Base-by-base conservation (phyloP, 1,140 invertebrate species). In the Helicoverpa armigera region DNA sequence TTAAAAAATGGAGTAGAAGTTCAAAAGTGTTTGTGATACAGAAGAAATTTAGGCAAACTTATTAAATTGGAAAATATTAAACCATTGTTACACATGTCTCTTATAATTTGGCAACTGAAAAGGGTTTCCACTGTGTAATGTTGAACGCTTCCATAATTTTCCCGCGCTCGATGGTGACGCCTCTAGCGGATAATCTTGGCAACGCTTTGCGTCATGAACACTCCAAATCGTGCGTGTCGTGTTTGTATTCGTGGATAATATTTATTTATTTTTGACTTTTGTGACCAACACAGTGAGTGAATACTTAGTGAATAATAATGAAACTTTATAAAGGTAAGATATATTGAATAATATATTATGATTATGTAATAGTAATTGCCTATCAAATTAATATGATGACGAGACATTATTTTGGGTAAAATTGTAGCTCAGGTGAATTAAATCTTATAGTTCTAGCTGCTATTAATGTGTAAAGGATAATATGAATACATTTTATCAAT, bases 351-450 rank as follows among this genome's bases (percentile, higher is more conserved):
- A 77, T 74, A 54, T 70, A 80, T 82, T 82, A 78, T 79, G 81
- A 82, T 93, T 93, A 93, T 92, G 86, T 93, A 93, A 93, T 86
- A 78, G 61, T 67, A 85, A 85, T 75, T 69, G 48, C 78, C 43
- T 74, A 50, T 31, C 56, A 87, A 76, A 61, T 79, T 73, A 61
- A 79, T 58, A 74, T 84, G 83, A 83, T 86, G 79, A 88, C 79
- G 78, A 85, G 72, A 69, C 74, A 77, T 51, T 43, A 53, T 35
- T 77, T 9, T 65, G 10, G n/a, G 14, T 11, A 77, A 53, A 65
- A 53, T 18, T 3, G 18, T 23, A 12, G 5, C 56, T 54, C 18
- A 56, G 48, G 23, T 35, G 29, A 23, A 48, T 13, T 56, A 56
- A 16, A n/a, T 73, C 1, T 13, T 35, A 56, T 35, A 31, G 11